Percentiles rank a stretch among this genome's conserved stretches.
Evolutionary conservation across 2,888 invertebrate species (phyloP).

Genomic region (Malachius bipustulatus): DNA sequence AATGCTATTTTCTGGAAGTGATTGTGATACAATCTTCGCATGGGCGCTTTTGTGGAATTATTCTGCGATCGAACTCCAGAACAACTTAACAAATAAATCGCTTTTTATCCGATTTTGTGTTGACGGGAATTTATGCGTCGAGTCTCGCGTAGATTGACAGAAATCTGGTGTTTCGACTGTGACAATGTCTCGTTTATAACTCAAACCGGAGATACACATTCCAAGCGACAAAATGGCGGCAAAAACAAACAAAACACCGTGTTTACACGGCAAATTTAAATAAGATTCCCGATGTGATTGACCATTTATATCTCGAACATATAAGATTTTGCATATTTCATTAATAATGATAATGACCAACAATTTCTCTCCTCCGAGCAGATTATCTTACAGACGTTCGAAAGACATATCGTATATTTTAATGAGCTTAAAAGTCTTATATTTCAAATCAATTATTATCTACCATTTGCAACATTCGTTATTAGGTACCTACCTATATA

Average conservation of each 20-base stretch:
- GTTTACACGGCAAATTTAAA: constrained; percentile 30
- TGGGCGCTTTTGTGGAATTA: constrained; percentile 15
- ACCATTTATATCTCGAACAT: constrained; percentile 26
- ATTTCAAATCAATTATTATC: too few relatives aligned
- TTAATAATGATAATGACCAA: too few relatives aligned
- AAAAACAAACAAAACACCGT: constrained; percentile 25
- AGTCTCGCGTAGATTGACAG: constrained; percentile 31
- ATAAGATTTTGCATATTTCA: too few relatives aligned
- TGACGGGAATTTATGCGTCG: constrained; percentile 34
- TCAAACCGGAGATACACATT: constrained; percentile 29
- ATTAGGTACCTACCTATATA: too few relatives aligned
- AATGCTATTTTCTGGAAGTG: constrained; percentile 25
- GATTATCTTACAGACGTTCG: too few relatives aligned
- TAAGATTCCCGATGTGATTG: constrained; percentile 29
- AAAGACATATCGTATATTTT: too few relatives aligned
- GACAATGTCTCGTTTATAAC: constrained; percentile 31
- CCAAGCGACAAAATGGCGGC: constrained; percentile 32
- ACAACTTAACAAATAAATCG: constrained; percentile 33
- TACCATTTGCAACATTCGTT: too few relatives aligned
- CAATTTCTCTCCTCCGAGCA: too few relatives aligned
- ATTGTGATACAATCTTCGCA: constrained; percentile 19
- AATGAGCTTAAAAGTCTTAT: too few relatives aligned
- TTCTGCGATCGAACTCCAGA: constrained; percentile 23
- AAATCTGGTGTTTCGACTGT: constrained; percentile 32
- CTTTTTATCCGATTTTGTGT: constrained; percentile 33